These are phyloP conservation scores for Gobionotothen gibberifrons DNA, from an alignment of 2,797 vertebrate species.

Conservation along the genomic window DNA sequence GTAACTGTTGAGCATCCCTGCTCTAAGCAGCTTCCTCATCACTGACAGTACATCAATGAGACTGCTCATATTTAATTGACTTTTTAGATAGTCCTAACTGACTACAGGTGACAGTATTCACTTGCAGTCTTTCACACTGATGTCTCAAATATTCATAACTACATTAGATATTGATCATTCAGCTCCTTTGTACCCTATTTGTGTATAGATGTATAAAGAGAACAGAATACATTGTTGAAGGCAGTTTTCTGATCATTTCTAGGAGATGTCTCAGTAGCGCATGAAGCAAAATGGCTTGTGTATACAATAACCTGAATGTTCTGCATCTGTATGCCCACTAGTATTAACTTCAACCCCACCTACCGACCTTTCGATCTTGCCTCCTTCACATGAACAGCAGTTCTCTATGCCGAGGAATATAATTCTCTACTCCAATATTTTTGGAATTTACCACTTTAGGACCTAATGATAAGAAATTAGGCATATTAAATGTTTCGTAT, in stretches of 20 bases:
- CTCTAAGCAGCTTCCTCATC: conserved; percentile 19
- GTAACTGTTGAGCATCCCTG: neutral
- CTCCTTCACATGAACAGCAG: too few species aligned
- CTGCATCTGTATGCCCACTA: neutral
- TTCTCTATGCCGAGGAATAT: too few species aligned
- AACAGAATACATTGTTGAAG: too few species aligned
- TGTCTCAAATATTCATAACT: conserved; percentile 21
- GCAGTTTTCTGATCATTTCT: too few species aligned
- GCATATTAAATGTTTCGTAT: too few species aligned
- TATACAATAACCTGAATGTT: neutral
- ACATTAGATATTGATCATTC: conserved; percentile 28
- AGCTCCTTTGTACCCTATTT: neutral
- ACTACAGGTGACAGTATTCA: conserved; percentile 15
- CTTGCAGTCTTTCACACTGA: neutral
- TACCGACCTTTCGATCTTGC: too few species aligned
- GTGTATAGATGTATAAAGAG: too few species aligned
- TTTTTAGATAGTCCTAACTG: neutral
- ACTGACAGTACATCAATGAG: conserved; percentile 9
- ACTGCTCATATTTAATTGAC: conserved; percentile 12
- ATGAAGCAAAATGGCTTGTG: neutral
- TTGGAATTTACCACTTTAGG: too few species aligned
- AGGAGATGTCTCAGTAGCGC: neutral
- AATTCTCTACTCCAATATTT: too few species aligned
- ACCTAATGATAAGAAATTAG: too few species aligned
- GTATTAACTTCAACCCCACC: neutral